Evolutionary conservation across 2,888 invertebrate genomes (phyloP).

Genomic region (Sylvicola cinctus): DNA sequence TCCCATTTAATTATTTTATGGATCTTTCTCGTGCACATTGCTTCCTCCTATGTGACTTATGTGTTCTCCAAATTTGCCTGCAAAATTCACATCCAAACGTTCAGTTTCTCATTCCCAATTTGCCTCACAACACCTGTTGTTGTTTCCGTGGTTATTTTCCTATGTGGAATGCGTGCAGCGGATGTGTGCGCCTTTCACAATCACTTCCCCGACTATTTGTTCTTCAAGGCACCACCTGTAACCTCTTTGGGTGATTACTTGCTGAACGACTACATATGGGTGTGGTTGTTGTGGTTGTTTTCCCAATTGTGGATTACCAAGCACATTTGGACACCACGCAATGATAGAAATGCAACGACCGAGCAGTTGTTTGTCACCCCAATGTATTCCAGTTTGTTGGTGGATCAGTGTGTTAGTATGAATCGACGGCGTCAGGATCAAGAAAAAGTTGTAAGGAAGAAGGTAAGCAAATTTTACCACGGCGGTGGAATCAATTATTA

Average conservation of each 20-base stretch:
- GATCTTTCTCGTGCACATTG: constrained; percentile 37
- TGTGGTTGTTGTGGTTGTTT: constrained; percentile 63
- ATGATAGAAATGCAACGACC: constrained; percentile 63
- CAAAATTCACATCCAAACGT: constrained; percentile 72
- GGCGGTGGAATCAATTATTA: neutral
- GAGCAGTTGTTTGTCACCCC: constrained; percentile 69
- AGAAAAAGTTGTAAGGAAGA: constrained; percentile 21
- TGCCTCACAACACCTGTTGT: constrained; percentile 55
- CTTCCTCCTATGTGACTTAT: constrained; percentile 43
- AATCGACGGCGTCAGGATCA: constrained; percentile 57
- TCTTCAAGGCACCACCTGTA: constrained; percentile 59
- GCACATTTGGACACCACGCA: constrained; percentile 69
- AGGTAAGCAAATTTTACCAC: neutral
- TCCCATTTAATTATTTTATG: too few species aligned
- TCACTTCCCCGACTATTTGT: constrained; percentile 60
- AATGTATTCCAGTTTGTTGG: constrained; percentile 60
- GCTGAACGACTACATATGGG: constrained; percentile 43
- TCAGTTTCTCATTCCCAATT: constrained; percentile 70
- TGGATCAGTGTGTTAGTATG: constrained; percentile 68
- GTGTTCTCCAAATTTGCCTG: constrained; percentile 60
- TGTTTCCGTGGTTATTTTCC: constrained; percentile 41
- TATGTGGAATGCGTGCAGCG: constrained; percentile 40
- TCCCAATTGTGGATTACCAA: constrained; percentile 73
- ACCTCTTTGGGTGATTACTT: constrained; percentile 33
- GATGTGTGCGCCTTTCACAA: constrained; percentile 45